phyloP scores from a whole-genome alignment of 2,113 vertebrate species.

The Nothocercus nigrocapillus region DNA sequence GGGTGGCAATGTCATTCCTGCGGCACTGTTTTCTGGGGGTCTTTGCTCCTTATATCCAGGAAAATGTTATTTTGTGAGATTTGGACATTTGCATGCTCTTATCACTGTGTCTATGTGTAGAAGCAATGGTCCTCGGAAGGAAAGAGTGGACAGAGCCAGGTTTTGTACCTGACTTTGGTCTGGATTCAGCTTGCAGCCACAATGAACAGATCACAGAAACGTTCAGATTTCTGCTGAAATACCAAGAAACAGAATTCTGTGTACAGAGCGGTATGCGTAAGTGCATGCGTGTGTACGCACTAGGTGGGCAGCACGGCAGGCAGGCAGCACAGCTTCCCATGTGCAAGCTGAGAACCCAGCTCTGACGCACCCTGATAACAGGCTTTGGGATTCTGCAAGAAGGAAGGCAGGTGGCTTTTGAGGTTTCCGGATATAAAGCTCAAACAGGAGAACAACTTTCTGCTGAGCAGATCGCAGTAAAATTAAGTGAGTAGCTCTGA shows the following conservation, averaged over 20 bases:
- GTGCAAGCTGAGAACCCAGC: not conserved
- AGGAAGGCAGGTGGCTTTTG: not conserved
- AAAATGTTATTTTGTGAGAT: not conserved
- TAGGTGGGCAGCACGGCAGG: fast-evolving
- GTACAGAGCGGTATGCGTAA: fast-evolving
- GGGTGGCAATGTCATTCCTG: not conserved
- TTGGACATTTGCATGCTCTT: fast-evolving
- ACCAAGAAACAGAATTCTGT: fast-evolving
- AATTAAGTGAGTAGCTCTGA: not conserved
- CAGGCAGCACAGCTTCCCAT: not conserved
- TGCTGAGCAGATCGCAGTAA: not conserved
- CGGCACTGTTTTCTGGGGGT: fast-evolving
- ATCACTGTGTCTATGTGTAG: fast-evolving
- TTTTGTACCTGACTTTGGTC: not conserved
- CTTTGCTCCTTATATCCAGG: fast-evolving
- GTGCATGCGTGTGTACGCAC: not conserved
- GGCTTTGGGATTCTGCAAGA: not conserved
- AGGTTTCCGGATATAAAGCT: not conserved
- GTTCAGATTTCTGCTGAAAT: not conserved
- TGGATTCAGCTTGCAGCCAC: not conserved
- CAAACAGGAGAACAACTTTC: not conserved
- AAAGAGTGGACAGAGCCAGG: not conserved
- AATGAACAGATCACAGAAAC: fast-evolving
- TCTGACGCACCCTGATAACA: fast-evolving
- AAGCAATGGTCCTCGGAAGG: not conserved